A percentile compares a stretch with the other conserved stretches of the same genome.
phyloP scores from a whole-genome alignment of 2,797 vertebrate genomes.

The Hoplostethus mediterraneus region DNA sequence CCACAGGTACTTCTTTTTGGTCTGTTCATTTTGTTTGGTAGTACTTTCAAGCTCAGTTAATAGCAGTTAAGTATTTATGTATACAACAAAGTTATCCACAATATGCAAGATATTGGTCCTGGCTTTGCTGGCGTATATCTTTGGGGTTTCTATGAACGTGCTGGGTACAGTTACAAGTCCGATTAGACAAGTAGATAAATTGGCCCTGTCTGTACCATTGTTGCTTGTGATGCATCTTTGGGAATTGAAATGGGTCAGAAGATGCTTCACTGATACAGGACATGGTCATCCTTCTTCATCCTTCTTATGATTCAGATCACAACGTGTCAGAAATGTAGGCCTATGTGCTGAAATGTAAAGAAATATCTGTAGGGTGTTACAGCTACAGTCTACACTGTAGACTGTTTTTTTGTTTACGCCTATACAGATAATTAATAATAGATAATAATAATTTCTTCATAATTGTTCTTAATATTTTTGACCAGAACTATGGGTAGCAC shows the following conservation, averaged over 20 bases:
- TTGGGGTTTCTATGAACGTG: background rate
- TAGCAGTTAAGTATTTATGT: background rate
- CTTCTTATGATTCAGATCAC: background rate
- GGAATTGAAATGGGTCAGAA: background rate
- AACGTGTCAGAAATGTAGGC: background rate
- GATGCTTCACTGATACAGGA: background rate
- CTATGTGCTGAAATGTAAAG: background rate
- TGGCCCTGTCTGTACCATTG: background rate
- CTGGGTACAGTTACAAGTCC: background rate
- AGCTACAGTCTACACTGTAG: too few species aligned
- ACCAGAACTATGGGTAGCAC: background rate
- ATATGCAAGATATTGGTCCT: background rate
- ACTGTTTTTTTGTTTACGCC: background rate
- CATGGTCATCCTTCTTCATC: background rate
- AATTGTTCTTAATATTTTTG: background rate
- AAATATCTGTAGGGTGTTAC: background rate
- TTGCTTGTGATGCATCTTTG: too few species aligned
- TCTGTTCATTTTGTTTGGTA: background rate
- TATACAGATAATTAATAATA: background rate
- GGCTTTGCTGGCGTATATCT: background rate
- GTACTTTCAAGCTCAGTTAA: background rate
- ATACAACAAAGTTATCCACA: background rate
- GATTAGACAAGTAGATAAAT: background rate
- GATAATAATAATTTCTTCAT: background rate
- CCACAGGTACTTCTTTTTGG: slow-evolving; percentile 88